These are phyloP conservation scores for Peromyscus californicus DNA, from an alignment of 2,113 vertebrate species.

Conservation along the genomic window DNA sequence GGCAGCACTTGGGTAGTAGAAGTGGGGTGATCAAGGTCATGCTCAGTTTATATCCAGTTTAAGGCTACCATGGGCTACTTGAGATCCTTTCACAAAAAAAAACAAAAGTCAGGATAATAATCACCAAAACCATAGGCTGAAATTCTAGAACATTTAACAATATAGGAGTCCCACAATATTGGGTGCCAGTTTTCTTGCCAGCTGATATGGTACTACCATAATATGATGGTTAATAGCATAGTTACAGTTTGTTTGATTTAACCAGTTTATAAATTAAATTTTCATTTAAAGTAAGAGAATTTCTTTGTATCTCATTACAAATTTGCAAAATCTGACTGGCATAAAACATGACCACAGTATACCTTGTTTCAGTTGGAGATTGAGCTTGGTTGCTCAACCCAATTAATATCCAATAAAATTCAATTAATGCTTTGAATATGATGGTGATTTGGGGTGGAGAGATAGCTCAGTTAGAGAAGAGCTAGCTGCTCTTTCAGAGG, in stretches of 20 bases:
- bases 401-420: constrained; percentile 31
- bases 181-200: constrained; percentile 19
- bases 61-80: neutral
- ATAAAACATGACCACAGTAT: constrained; percentile 44
- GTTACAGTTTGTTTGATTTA: constrained; percentile 25
- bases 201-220: neutral
- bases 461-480: neutral
- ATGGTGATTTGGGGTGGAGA: neutral
- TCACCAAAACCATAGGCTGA: constrained; percentile 1
- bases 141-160: constrained; percentile 56
- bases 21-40: neutral
- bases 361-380: constrained; percentile 28
- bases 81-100: neutral
- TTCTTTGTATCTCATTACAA: constrained; percentile 40
- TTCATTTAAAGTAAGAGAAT: neutral
- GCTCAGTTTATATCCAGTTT: neutral
- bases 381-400: constrained; percentile 47
- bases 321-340: constrained; percentile 7
- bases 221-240: constrained; percentile 7
- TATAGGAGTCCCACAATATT: neutral
- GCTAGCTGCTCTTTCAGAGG: neutral
- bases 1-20: neutral
- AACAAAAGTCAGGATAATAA: neutral
- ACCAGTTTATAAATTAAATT: constrained; percentile 40
- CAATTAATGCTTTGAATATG: constrained; percentile 56